Base-by-base conservation (phyloP, 1,140 invertebrate genomes). In the Drosophila lowei region DNA sequence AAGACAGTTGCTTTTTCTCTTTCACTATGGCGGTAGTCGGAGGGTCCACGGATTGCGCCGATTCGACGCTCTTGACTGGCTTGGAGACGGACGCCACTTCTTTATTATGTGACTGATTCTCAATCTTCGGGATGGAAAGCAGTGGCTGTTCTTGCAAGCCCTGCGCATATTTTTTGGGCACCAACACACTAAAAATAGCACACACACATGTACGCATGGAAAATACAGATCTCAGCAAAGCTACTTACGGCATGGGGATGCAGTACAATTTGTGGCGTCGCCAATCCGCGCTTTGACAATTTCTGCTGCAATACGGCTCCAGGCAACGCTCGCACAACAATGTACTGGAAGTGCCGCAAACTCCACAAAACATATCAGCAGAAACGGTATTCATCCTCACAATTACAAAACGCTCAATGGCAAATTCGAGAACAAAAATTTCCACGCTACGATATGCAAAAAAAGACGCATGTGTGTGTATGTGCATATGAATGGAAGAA, bases 241-340 rank as follows among this genome's bases (percentile, higher is more conserved):
- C 2, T 47, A 86, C 81, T 88, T 52, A 86, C 81, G 81, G 81
- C 83, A 86, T 86, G 1, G 38, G 6, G 34, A 23, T 68, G 53
- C 81, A 86, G 1, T 68, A 18, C 8, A 68, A 68, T 54, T 83
- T 86, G 44, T 86, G 81, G 0, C 47, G 38, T 16, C 72, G 83
- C 81, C 81, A 86, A 55, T 86, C 83, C 16, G 21, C 21, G 0
- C 30, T 16, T 15, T 86, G 81, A 25, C 81, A 86, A 0, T 16
- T 6, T 0, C 25, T 53, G 18, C 21, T 57, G 50, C 81, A 86
- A 41, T 86, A 86, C 1, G 54, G 15, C 21, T 88, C 81, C 6
- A 15, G 43, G 41, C 81, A 86, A n/a, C 81, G 78, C 25, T 88
- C 55, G 56, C 81, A 86, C 81, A 78, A 78, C 8, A 78, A 23